Base-by-base conservation (phyloP, 1,140 invertebrate genomes). In the Magallana gigas region DNA sequence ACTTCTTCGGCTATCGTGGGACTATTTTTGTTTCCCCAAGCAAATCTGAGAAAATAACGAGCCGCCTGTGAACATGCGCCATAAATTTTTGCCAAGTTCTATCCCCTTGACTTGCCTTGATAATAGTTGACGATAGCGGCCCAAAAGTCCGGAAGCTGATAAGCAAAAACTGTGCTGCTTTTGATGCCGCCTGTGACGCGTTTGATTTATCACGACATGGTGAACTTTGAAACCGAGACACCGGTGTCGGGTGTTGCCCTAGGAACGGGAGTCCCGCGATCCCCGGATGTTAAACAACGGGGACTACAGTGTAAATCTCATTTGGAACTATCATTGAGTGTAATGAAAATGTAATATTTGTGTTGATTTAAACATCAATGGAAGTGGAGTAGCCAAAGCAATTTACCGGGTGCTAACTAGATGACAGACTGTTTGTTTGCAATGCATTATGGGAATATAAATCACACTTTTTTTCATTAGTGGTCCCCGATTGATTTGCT, bases 321-420 rank as follows among this genome's bases (percentile, higher is more conserved):
- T 12, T 71, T 11, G 23, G 68, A 23, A 29, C 68, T 12, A 71
- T 71, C 23, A 71, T 71, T 71, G 29, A 29, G 23, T 29, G 23
- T 71, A 71, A 71, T 71, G 68, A 71, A 71, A 71, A 71, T 71
- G 68, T 29, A 71, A 71, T 71, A 71, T 71, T 71, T 23, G 68
- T 71, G 68, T 71, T 29, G 68, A 71, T 29, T 71, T 71, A 29
- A 29, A 71, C 36, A 29, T 71, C 12, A 71, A 29, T 71, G 23
- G 68, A 71, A 29, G 68, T 71, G 68, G 1, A 71, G 23, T 71
- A 12, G 23, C 68, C 23, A 29, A 71, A 23, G 68, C 36, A 18
- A 29, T 71, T 71, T 12, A 29, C 23, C 11, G 23, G 12, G 23
- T 29, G 68, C 68, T 36, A 36, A 71, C 68, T 71, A 71, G 23